A percentile compares a stretch with the other conserved stretches of the same genome.
Conservation (phyloP, 1,140 invertebrate species). For the Cataglyphis hispanica region DNA sequence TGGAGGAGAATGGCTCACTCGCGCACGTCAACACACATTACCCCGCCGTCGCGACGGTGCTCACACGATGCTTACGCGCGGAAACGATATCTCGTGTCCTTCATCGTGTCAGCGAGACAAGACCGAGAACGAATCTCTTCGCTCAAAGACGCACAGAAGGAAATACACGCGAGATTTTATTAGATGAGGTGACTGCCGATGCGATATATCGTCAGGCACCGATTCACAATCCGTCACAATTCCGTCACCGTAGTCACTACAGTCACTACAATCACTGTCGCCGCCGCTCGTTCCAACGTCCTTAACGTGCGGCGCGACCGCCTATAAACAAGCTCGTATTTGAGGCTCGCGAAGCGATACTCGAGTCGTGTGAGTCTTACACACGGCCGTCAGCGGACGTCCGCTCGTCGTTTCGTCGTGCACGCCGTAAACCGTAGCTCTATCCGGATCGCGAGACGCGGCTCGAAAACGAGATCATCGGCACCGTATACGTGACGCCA, state of each 20-base stretch:
- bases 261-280: background rate
- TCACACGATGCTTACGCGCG: slow-evolving; percentile 26
- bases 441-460: slow-evolving; percentile 57
- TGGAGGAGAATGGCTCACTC: slow-evolving; percentile 65
- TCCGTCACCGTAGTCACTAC: background rate
- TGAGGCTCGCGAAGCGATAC: background rate
- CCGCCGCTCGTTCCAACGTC: background rate
- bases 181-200: background rate
- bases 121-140: background rate
- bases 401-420: background rate
- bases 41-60: slow-evolving; percentile 23
- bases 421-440: slow-evolving; percentile 32
- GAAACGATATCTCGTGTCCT: slow-evolving; percentile 63
- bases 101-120: slow-evolving; percentile 53
- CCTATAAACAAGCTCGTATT: background rate
- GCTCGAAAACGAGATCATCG: slow-evolving; percentile 75
- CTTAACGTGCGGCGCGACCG: slow-evolving; percentile 31
- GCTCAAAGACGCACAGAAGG: background rate
- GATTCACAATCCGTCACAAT: slow-evolving; percentile 49
- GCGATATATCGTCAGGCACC: slow-evolving; percentile 3
- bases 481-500: slow-evolving; percentile 80
- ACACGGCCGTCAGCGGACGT: background rate
- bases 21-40: slow-evolving; percentile 66
- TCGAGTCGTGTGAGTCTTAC: background rate
- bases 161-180: background rate